Evolutionary conservation across 2,113 vertebrate genomes (phyloP).

Genomic region (Sebastes fasciatus): DNA sequence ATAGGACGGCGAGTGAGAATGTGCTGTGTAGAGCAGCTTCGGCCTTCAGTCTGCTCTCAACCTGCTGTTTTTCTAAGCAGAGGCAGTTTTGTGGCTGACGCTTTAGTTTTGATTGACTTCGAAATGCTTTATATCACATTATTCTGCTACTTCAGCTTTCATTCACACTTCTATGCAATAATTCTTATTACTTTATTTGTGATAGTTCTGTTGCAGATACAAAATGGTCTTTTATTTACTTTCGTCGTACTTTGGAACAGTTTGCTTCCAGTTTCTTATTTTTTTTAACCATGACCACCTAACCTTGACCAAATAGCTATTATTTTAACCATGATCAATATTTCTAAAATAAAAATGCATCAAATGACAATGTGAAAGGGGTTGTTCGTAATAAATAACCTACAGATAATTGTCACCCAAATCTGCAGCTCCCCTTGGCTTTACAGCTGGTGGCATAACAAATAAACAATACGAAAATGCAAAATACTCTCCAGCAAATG

Average conservation of each 20-base stretch:
- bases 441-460: neutral
- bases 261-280: neutral
- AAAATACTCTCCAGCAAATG: too few relatives aligned
- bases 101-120: slow-evolving; percentile 8
- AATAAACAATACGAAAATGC: too few relatives aligned
- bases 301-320: neutral
- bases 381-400: neutral
- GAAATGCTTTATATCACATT: neutral
- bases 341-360: neutral
- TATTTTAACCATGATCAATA: neutral
- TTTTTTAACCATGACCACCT: neutral
- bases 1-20: slow-evolving; percentile 3
- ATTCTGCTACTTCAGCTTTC: neutral
- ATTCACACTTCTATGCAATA: neutral
- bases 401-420: neutral
- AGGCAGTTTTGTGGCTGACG: neutral
- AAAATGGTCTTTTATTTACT: neutral
- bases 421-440: neutral
- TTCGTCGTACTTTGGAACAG: neutral
- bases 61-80: neutral
- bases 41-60: neutral
- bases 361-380: neutral
- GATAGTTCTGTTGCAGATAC: neutral
- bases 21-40: neutral
- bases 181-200: neutral